Percentiles rank a stretch among this genome's conserved stretches.
Evolutionary conservation across 2,888 invertebrate species (phyloP).

Genomic region (Chorisops tibialis): DNA sequence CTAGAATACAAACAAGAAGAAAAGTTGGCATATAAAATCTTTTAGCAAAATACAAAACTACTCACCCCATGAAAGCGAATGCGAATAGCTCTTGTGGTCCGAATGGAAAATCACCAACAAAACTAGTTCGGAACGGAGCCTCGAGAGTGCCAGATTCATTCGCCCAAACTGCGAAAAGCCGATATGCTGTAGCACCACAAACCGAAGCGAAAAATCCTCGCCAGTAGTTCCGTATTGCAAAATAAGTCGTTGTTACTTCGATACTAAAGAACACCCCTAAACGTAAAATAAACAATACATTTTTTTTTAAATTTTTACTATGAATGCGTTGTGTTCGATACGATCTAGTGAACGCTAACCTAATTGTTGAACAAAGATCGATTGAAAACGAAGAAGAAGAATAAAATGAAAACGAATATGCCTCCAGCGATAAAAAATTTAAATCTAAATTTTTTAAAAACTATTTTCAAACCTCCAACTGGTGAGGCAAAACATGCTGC

Average conservation of each 20-base stretch:
- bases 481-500: constrained; percentile 93
- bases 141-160: constrained; percentile 91
- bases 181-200: constrained; percentile 93
- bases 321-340: no score
- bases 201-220: constrained; percentile 97
- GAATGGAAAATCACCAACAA: constrained; percentile 93
- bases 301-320: no score
- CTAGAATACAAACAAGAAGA: no score
- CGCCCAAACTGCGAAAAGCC: constrained; percentile 92
- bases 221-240: constrained; percentile 98
- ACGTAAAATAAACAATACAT: no score
- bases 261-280: constrained; percentile 86
- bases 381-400: no score
- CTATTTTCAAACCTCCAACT: constrained; percentile 74
- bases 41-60: not conserved
- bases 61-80: constrained; percentile 85
- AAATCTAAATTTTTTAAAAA: no score
- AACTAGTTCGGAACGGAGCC: constrained; percentile 88
- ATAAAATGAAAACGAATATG: no score
- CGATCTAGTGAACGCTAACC: no score
- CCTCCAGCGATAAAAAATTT: no score
- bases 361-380: no score
- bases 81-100: constrained; percentile 94
- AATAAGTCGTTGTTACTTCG: constrained; percentile 98
- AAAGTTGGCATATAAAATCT: no score